A percentile compares a stretch with the other conserved stretches of the same genome.
Evolutionary conservation across 2,888 invertebrate genomes (phyloP).

Genomic region (Tigriopus californicus): DNA sequence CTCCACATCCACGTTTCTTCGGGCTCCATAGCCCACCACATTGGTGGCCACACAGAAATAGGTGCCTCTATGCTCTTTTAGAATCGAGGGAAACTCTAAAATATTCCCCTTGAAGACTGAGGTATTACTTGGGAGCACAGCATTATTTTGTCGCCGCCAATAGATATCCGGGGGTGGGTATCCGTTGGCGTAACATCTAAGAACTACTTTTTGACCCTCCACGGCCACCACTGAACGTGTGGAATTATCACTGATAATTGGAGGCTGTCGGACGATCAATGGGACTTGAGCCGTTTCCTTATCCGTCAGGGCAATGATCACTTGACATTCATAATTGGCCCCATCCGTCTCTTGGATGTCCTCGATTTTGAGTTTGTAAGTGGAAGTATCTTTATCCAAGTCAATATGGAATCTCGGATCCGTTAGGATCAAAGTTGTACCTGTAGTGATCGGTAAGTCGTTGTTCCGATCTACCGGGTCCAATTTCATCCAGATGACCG

Average conservation of each 20-base stretch:
- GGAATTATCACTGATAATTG: constrained; percentile 79
- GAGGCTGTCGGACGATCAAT: constrained; percentile 66
- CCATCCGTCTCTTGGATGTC: constrained; percentile 86
- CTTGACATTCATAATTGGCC: constrained; percentile 68
- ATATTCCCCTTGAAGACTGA: constrained; percentile 45
- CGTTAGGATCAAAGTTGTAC: constrained; percentile 61
- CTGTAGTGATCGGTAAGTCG: constrained; percentile 57
- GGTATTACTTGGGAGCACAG: constrained; percentile 74
- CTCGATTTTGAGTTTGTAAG: constrained; percentile 62
- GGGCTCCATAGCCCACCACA: constrained; percentile 50
- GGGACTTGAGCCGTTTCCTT: constrained; percentile 65
- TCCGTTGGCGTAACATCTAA: constrained; percentile 75
- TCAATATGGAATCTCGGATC: constrained; percentile 65
- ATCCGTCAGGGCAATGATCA: constrained; percentile 56
- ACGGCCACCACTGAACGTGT: constrained; percentile 61
- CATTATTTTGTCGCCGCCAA: constrained; percentile 82
- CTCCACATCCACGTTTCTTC: constrained; percentile 61
- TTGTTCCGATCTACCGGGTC: constrained; percentile 36
- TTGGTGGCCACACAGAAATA: constrained; percentile 62
- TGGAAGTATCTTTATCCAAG: constrained; percentile 56
- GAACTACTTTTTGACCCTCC: constrained; percentile 51
- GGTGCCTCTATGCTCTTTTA: constrained; percentile 75
- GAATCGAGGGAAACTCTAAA: constrained; percentile 52
- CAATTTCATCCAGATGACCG: constrained; percentile 59
- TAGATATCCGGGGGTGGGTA: constrained; percentile 66